A percentile compares a stretch with the other conserved stretches of the same genome.
phyloP scores from a whole-genome alignment of 92 coral and sea anemone species.

The Paramuricea clavata region DNA sequence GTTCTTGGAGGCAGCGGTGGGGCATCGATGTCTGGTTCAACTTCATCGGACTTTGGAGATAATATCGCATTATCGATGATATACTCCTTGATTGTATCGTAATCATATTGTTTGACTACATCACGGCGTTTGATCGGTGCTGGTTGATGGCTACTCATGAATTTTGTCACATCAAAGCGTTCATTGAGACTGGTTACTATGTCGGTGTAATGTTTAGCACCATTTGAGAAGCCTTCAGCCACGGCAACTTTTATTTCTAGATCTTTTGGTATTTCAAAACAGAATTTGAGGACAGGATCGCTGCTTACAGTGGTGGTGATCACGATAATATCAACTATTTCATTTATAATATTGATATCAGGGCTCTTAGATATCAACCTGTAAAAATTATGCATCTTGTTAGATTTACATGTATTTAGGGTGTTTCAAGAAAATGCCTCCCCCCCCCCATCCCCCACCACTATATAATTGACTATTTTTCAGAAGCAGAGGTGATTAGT shows the following conservation, averaged over 20 bases:
- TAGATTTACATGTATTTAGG: background rate
- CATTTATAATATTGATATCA: background rate
- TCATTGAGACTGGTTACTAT: background rate
- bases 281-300: background rate
- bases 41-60: background rate
- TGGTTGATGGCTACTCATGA: background rate
- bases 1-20: background rate
- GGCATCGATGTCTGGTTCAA: background rate
- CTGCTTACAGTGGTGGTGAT: slow-evolving; percentile 23
- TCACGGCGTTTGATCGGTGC: slow-evolving; percentile 43
- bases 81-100: slow-evolving; percentile 15
- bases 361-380: background rate
- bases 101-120: slow-evolving; percentile 80
- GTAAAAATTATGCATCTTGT: background rate
- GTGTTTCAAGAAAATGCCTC: too few relatives aligned
- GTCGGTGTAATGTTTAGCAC: background rate
- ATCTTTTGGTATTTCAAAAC: slow-evolving; percentile 47
- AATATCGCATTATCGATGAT: slow-evolving; percentile 9
- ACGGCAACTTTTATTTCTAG: slow-evolving; percentile 19
- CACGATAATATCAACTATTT: background rate
- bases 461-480: too few relatives aligned
- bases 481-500: too few relatives aligned
- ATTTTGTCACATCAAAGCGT: slow-evolving; percentile 29
- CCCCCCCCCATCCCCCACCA: too few relatives aligned
- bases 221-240: slow-evolving; percentile 22